Conservation (phyloP, 2,888 invertebrate genomes). For the Stenchaetothrips biformis region DNA sequence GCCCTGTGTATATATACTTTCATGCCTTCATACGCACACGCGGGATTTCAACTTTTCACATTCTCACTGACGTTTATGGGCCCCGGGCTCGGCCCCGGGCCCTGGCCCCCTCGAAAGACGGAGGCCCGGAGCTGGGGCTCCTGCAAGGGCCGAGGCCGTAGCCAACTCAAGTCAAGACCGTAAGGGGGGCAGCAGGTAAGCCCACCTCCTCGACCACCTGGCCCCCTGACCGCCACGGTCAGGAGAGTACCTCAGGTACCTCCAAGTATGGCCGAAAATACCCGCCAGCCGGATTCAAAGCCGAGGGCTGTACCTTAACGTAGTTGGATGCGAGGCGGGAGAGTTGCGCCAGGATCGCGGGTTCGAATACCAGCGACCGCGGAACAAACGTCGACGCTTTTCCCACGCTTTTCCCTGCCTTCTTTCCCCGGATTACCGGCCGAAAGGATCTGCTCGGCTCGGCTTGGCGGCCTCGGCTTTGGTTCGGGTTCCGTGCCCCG, state of each 20-base stretch:
- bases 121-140: neutral
- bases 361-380: too few relatives aligned
- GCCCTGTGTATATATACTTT: neutral
- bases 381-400: too few relatives aligned
- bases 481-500: too few relatives aligned
- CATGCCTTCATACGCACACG: slow-evolving; percentile 12
- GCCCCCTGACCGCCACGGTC: neutral
- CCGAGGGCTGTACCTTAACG: neutral
- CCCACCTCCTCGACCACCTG: neutral
- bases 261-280: neutral
- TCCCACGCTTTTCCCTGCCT: too few relatives aligned
- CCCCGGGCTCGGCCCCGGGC: neutral
- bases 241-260: slow-evolving; percentile 14
- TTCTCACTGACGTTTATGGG: slow-evolving; percentile 15
- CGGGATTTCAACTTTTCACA: slow-evolving; percentile 23
- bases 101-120: neutral
- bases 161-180: neutral
- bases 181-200: neutral
- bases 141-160: neutral
- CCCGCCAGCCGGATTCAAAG: neutral
- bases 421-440: too few relatives aligned
- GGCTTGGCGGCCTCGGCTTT: too few relatives aligned
- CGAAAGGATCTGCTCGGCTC: too few relatives aligned
- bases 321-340: neutral
- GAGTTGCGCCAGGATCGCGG: neutral